Percentiles rank a stretch among this genome's conserved stretches.
These are phyloP conservation scores for Enteromius afrohamiltoni DNA, from an alignment of 2,797 vertebrate genomes.

Conservation along the genomic window DNA sequence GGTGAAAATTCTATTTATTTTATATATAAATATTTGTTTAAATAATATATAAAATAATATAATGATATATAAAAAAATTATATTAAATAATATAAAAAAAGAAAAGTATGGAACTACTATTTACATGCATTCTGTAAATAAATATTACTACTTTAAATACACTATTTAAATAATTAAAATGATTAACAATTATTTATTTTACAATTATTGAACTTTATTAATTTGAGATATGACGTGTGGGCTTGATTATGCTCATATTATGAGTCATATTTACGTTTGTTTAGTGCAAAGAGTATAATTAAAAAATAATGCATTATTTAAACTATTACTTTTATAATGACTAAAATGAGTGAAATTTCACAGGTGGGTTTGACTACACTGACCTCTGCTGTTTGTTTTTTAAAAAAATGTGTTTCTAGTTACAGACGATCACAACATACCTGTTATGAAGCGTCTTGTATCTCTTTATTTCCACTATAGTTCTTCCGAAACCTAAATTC, in stretches of 20 bases:
- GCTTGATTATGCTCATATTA: neutral
- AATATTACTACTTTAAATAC: too few species aligned
- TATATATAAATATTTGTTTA: too few species aligned
- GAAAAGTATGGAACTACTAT: too few species aligned
- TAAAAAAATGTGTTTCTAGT: neutral
- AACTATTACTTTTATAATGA: neutral
- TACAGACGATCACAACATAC: neutral
- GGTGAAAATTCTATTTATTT: too few species aligned
- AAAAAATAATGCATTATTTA: neutral
- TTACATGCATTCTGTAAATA: too few species aligned
- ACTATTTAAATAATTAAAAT: too few species aligned
- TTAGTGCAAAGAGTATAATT: neutral
- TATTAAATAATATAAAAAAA: too few species aligned
- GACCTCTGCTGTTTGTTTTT: neutral
- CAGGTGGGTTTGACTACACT: neutral
- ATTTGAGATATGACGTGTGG: neutral
- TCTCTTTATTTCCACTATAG: neutral
- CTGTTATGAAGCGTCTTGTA: neutral
- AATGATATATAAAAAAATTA: too few species aligned
- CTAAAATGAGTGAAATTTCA: neutral
- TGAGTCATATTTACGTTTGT: neutral
- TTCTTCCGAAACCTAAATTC: conserved; percentile 21
- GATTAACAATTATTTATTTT: too few species aligned
- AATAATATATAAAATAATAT: too few species aligned
- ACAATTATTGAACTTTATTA: too few species aligned